Conservation (phyloP, 2,113 vertebrate genomes). For the Anguilla rostrata region DNA sequence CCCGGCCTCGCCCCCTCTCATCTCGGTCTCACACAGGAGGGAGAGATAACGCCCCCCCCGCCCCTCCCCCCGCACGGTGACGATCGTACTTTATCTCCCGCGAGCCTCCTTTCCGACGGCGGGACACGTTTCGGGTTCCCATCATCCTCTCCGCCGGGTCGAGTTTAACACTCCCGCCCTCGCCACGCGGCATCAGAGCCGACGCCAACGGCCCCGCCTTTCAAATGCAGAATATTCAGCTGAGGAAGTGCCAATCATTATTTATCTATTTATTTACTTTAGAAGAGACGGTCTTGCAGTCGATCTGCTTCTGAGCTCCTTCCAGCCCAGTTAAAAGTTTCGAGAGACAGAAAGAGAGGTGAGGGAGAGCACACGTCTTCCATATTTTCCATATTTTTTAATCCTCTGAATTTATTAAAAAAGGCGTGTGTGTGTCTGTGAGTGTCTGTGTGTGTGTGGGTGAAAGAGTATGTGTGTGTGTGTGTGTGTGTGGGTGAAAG, state of each 20-base stretch:
- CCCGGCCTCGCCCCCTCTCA: conserved; percentile 50
- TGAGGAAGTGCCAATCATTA: conserved; percentile 3
- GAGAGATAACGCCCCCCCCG: conserved; percentile 53
- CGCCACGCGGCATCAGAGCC: background rate
- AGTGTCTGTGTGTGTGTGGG: too few relatives aligned
- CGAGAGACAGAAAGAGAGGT: background rate
- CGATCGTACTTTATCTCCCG: conserved; percentile 22
- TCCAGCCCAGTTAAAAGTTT: conserved; percentile 7
- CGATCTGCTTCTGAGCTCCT: background rate
- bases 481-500: too few relatives aligned
- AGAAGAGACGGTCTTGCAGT: too few relatives aligned
- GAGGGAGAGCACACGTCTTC: background rate
- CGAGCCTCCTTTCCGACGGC: conserved; percentile 14
- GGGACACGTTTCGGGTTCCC: conserved; percentile 17
- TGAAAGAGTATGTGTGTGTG: too few relatives aligned
- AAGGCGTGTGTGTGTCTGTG: too few relatives aligned
- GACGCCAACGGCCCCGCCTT: background rate
- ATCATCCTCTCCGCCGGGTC: background rate
- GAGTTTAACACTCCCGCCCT: background rate
- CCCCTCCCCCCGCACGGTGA: conserved; percentile 20
- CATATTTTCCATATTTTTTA: too few relatives aligned
- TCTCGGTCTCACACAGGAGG: conserved; percentile 44
- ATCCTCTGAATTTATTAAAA: too few relatives aligned
- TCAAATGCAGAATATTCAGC: background rate
- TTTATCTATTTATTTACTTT: background rate